Evolutionary conservation across 2,888 invertebrate species (phyloP).

Genomic region (Drosophila incognita): DNA sequence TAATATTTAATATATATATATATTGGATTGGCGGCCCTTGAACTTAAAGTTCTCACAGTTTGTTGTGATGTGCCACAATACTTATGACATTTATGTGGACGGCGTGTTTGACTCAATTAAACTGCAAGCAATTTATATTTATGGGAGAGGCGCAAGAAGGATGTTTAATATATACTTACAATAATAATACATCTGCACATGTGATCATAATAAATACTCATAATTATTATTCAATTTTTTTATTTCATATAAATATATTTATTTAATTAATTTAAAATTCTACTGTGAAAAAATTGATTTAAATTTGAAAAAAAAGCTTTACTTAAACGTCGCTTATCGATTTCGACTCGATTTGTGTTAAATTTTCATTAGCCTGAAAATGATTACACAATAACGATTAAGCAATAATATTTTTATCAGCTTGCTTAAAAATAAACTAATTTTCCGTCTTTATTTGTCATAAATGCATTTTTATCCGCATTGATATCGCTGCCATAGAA

Average conservation of each 20-base stretch:
- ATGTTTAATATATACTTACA: background rate
- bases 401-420: constrained; percentile 5
- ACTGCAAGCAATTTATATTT: constrained; percentile 53
- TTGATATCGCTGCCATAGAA: constrained; percentile 28
- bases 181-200: background rate
- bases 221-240: background rate
- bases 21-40: constrained; percentile 23
- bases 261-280: background rate
- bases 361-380: background rate
- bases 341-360: background rate
- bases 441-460: constrained; percentile 29
- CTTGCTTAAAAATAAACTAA: constrained; percentile 2
- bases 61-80: constrained; percentile 11
- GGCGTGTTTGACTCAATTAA: constrained; percentile 72
- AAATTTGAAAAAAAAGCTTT: background rate
- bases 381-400: background rate
- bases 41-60: constrained; percentile 35
- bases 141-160: constrained; percentile 1
- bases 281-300: background rate
- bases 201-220: background rate
- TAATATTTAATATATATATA: background rate
- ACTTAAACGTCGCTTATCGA: background rate
- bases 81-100: constrained; percentile 40
- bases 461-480: constrained; percentile 14
- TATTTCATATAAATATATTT: background rate